These are phyloP conservation scores for Graphium colonna DNA, from an alignment of 2,888 invertebrate species.

Conservation along the genomic window DNA sequence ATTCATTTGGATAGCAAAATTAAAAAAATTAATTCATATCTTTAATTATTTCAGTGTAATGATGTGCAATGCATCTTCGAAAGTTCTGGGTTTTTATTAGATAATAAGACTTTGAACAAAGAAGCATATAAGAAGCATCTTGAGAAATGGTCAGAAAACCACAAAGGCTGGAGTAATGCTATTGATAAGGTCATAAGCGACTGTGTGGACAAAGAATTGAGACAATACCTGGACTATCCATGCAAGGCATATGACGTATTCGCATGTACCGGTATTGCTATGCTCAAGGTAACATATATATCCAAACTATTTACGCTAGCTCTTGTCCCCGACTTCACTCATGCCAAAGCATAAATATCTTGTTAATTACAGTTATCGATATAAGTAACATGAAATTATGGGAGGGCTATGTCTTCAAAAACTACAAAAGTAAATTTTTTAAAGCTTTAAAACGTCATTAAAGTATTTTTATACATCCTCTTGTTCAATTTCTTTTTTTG, in stretches of 20 bases:
- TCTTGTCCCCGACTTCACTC: too few relatives aligned
- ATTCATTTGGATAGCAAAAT: too few relatives aligned
- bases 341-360: too few relatives aligned
- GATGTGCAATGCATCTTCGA: conserved; percentile 69
- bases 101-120: conserved; percentile 55
- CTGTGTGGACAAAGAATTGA: conserved; percentile 59
- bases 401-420: too few relatives aligned
- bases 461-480: too few relatives aligned
- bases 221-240: conserved; percentile 59
- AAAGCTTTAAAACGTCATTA: too few relatives aligned
- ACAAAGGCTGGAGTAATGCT: conserved; percentile 55
- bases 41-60: conserved; percentile 50
- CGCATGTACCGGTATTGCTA: conserved; percentile 67
- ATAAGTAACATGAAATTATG: too few relatives aligned
- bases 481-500: too few relatives aligned
- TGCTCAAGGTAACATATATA: conserved; percentile 75
- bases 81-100: conserved; percentile 60
- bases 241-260: conserved; percentile 70
- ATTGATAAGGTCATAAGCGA: conserved; percentile 58
- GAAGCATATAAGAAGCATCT: conserved; percentile 58
- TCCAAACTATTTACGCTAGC: too few relatives aligned
- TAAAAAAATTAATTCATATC: too few relatives aligned
- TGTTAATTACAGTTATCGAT: too few relatives aligned
- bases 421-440: too few relatives aligned
- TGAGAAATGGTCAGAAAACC: conserved; percentile 49